Evolutionary conservation across 2,888 invertebrate species (phyloP), one percentile per base, ranked within the genome.

Genomic region (Nomada flava): DNA sequence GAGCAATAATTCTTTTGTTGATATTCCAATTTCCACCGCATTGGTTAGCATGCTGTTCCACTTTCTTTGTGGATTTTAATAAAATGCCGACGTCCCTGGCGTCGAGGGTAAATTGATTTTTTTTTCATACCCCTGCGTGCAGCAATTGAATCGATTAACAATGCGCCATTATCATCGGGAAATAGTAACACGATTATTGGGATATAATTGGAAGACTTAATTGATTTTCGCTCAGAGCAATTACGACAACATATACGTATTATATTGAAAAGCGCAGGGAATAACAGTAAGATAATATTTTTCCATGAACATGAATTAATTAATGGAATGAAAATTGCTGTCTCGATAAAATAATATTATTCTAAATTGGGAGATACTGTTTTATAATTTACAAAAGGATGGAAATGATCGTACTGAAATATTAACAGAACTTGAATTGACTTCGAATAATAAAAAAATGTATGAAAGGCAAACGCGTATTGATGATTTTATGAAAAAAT

Each of bases 61-160:
- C 36, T 72, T 68, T 78, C 72, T 78, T 68, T 59, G 44, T 52
- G 68, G 20, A 73, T 57, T 78, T 72, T 73, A 80, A 73, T 72
- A 72, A 80, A 80, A 80, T 57, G 44, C 29, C n/a, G 18, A 4
- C 50, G 36, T 13, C 53, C 60, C 36, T 18, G n/a, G 23, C n/a
- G 26, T 44, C 60, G 59, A 67, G 42, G 55, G 44, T 52, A 62
- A 73, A 72, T 73, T 62, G 53, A 53, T 62, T 65, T 64, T 53
- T 26, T 50, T 18, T 52, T n/a, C 50, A 3, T 47, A 36, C 47
- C 15, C n/a, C 52, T 18, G 20, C 60, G 59, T n/a, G 26, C 23
- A 44, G 50, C 53, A 60, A 76, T 70, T 65, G 70, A 70, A 76
- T 79, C 64, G 59, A 65, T 65, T 77, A 53, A 76, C 64, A 70